These are phyloP conservation scores for Sebastes schlegelii DNA, from an alignment of 2,113 vertebrate genomes.

Conservation along the genomic window DNA sequence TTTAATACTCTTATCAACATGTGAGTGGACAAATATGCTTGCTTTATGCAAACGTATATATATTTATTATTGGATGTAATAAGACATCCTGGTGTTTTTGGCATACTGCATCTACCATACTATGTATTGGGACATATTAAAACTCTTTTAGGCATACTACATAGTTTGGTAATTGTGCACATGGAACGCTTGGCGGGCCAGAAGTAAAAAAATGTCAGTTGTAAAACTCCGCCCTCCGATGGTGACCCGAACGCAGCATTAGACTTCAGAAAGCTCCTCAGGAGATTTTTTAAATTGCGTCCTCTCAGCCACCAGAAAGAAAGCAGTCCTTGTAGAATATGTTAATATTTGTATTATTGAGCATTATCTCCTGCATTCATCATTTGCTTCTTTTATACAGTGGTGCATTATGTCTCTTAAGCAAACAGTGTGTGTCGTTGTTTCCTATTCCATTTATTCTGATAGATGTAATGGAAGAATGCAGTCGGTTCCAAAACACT, in stretches of 20 bases:
- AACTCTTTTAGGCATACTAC: too few relatives aligned
- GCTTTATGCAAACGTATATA: too few relatives aligned
- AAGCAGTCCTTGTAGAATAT: not conserved
- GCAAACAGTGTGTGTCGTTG: not conserved
- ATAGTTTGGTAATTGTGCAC: too few relatives aligned
- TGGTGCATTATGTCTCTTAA: constrained; percentile 9
- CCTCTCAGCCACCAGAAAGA: constrained; percentile 22
- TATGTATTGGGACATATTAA: too few relatives aligned
- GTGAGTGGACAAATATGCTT: too few relatives aligned
- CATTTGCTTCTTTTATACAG: constrained; percentile 21
- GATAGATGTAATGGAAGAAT: constrained; percentile 33
- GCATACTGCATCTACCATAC: too few relatives aligned
- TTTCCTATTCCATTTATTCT: constrained; percentile 13
- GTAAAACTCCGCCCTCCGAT: too few relatives aligned
- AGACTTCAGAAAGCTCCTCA: not conserved
- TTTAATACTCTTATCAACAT: too few relatives aligned
- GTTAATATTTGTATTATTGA: constrained; percentile 44
- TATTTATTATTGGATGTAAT: too few relatives aligned
- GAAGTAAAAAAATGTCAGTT: too few relatives aligned
- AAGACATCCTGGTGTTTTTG: too few relatives aligned
- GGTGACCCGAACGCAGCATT: not conserved
- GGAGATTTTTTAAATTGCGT: not conserved
- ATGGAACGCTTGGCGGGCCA: too few relatives aligned
- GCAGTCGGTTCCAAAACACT: constrained; percentile 15
- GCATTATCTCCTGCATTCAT: constrained; percentile 23